Percentiles rank a stretch among this genome's conserved stretches.
These are phyloP conservation scores for Falcunculus frontatus DNA, from an alignment of 2,113 vertebrate genomes.

Conservation along the genomic window DNA sequence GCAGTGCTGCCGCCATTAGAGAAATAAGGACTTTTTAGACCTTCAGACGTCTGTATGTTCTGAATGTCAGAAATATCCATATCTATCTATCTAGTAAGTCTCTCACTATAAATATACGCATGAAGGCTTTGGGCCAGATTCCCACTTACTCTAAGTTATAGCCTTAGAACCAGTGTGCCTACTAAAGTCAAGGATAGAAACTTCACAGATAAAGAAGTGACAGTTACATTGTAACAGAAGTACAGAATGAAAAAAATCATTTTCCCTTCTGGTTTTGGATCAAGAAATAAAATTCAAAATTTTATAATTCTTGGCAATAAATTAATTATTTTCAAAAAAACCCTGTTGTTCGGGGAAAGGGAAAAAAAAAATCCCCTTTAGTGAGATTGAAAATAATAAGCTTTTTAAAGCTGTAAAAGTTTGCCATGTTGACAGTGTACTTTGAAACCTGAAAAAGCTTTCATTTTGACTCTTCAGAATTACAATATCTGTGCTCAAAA, in stretches of 20 bases:
- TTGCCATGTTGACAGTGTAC: neutral
- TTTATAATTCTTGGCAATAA: neutral
- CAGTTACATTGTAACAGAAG: neutral
- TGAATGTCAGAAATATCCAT: neutral
- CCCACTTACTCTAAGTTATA: neutral
- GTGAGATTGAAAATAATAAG: neutral
- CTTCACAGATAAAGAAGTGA: neutral
- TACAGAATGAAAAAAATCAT: neutral
- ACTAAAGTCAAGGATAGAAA: neutral
- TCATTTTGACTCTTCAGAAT: slow-evolving; percentile 8
- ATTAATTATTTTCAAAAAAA: neutral
- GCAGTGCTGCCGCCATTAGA: neutral
- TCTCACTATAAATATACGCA: neutral
- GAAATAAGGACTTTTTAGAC: neutral
- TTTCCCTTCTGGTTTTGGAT: neutral
- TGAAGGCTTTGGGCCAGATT: neutral
- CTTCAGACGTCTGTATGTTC: neutral
- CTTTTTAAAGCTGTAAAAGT: neutral
- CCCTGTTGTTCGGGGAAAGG: neutral
- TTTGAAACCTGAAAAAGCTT: slow-evolving; percentile 3
- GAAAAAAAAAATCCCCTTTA: neutral
- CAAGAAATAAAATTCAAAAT: neutral
- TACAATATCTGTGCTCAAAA: slow-evolving; percentile 34
- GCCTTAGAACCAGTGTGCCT: neutral
- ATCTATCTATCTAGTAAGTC: neutral